Percentiles rank a stretch among this genome's conserved stretches.
Evolutionary conservation across 2,113 vertebrate species (phyloP).

Genomic region (Corapipo altera): DNA sequence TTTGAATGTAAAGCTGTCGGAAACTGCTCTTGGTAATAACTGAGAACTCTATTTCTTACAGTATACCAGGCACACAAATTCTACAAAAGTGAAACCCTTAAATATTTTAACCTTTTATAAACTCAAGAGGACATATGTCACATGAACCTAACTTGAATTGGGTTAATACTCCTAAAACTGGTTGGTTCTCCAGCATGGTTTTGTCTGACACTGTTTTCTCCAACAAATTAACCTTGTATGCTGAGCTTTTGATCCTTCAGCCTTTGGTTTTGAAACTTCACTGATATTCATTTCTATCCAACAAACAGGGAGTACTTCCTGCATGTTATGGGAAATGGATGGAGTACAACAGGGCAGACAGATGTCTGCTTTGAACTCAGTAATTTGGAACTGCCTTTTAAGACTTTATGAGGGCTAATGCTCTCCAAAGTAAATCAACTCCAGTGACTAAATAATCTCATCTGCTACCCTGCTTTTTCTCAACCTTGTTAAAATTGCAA

Average conservation of each 20-base stretch:
- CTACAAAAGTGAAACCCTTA: not conserved
- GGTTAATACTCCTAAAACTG: not conserved
- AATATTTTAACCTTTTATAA: not conserved
- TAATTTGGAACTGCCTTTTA: not conserved
- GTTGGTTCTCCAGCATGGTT: not conserved
- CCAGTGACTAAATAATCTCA: not conserved
- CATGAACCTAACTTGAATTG: not conserved
- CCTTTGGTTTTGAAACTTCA: not conserved
- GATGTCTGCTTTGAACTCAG: not conserved
- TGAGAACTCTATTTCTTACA: not conserved
- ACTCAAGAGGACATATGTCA: not conserved
- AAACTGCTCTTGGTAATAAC: not conserved
- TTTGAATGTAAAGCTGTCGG: not conserved
- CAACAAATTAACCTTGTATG: not conserved
- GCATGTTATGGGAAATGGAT: not conserved
- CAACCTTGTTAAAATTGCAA: not conserved
- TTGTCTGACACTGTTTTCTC: not conserved
- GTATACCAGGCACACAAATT: not conserved
- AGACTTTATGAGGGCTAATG: not conserved
- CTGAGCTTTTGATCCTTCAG: not conserved
- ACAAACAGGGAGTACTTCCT: not conserved
- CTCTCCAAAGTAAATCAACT: not conserved
- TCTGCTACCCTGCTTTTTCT: not conserved
- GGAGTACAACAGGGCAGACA: not conserved
- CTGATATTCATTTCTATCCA: not conserved